phyloP scores from a whole-genome alignment of 1,140 invertebrate genomes.

The Dendrolimus kikuchii region DNA sequence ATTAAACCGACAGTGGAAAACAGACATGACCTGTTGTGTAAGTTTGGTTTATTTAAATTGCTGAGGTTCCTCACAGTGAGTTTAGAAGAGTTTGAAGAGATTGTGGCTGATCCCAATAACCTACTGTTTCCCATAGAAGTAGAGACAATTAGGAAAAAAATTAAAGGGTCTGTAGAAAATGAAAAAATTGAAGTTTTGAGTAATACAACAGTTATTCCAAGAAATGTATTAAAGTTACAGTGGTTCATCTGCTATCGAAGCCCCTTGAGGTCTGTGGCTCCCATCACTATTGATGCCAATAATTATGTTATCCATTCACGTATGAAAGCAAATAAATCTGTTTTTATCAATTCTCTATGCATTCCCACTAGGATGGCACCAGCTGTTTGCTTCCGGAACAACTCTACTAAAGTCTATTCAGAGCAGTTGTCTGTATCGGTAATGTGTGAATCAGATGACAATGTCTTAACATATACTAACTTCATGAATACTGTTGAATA shows the following conservation, averaged over 20 bases:
- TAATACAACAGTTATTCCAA: neutral
- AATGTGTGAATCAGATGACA: constrained; percentile 40
- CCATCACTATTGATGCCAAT: constrained; percentile 45
- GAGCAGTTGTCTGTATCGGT: constrained; percentile 56
- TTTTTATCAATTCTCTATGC: constrained; percentile 60
- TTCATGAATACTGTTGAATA: constrained; percentile 48
- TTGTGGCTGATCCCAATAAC: constrained; percentile 33
- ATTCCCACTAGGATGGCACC: constrained; percentile 60
- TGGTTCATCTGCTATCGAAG: constrained; percentile 55
- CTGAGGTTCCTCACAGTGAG: constrained; percentile 52
- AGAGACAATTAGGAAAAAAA: constrained; percentile 25
- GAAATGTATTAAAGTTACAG: constrained; percentile 44
- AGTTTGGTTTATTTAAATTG: constrained; percentile 45
- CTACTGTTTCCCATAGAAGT: constrained; percentile 33
- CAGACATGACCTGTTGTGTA: constrained; percentile 52
- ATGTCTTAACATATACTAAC: constrained; percentile 36
- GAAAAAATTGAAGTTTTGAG: neutral
- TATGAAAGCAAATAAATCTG: constrained; percentile 56
- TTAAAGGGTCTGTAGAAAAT: constrained; percentile 11
- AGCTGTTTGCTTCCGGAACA: constrained; percentile 34
- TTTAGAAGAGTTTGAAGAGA: constrained; percentile 40
- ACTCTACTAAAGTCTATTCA: constrained; percentile 39
- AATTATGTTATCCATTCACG: constrained; percentile 43
- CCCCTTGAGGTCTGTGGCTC: constrained; percentile 51
- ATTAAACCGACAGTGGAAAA: constrained; percentile 43